phyloP scores from a whole-genome alignment of 2,888 invertebrate genomes.

The Bellardia bayeri region DNA sequence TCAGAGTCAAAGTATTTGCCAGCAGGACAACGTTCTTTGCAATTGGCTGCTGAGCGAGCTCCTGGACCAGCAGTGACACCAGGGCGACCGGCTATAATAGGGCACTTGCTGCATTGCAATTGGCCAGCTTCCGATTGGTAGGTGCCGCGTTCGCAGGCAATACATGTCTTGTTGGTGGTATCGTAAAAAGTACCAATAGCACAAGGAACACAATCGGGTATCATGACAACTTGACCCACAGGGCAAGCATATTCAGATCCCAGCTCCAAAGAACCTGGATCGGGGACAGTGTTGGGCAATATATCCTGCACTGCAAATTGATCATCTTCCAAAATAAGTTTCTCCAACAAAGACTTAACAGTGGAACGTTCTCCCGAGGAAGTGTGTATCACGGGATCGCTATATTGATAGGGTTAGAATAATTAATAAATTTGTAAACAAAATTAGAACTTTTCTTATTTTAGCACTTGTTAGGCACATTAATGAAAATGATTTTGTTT shows the following conservation, averaged over 20 bases:
- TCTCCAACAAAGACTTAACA: slow-evolving; percentile 93
- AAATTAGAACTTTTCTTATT: not conserved
- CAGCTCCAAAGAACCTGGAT: slow-evolving; percentile 94
- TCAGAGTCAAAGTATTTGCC: slow-evolving; percentile 97
- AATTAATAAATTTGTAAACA: not conserved
- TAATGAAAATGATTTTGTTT: slow-evolving; percentile 50
- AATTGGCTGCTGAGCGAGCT: slow-evolving; percentile 94
- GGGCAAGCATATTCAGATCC: slow-evolving; percentile 97
- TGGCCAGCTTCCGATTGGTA: slow-evolving; percentile 98
- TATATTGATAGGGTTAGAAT: slow-evolving; percentile 80
- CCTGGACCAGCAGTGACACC: slow-evolving; percentile 95
- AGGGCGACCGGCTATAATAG: slow-evolving; percentile 93
- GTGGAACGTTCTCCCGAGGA: slow-evolving; percentile 94
- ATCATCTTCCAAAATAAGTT: slow-evolving; percentile 95
- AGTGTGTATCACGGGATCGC: slow-evolving; percentile 94
- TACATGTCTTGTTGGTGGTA: slow-evolving; percentile 90
- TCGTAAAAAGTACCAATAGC: slow-evolving; percentile 95
- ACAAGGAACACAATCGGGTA: slow-evolving; percentile 97
- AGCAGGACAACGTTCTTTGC: slow-evolving; percentile 96
- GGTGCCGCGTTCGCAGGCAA: slow-evolving; percentile 93
- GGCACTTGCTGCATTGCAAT: slow-evolving; percentile 94
- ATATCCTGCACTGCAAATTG: slow-evolving; percentile 97
- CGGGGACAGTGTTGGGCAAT: slow-evolving; percentile 96
- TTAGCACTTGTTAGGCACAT: slow-evolving; percentile 57
- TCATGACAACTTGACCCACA: slow-evolving; percentile 96